Base-by-base conservation (phyloP, 2,113 vertebrate species). In the Alligator mississippiensis region DNA sequence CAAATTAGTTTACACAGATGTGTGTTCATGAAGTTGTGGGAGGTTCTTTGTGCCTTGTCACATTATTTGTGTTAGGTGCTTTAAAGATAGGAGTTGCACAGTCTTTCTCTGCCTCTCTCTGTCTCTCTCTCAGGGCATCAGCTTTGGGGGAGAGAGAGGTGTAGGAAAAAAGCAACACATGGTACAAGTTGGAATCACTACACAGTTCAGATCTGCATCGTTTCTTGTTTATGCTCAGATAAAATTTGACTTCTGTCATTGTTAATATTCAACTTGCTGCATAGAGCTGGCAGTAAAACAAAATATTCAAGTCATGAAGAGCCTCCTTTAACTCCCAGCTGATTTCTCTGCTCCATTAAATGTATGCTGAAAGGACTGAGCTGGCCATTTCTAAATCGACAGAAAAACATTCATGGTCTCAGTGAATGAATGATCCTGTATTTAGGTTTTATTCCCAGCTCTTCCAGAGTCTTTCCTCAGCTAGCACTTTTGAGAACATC, bases 241-340 rank as follows among this genome's bases (percentile, higher is more conserved):
- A 90, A 93, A 92, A 84, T 92, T 90, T 64, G 38, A 34, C 87
- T 96, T 94, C 57, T 89, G 22, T 28, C 38, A 66, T 16, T 84
- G 85, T 85, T 93, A 64, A 75, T 84, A 63, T 76, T 93, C 55
- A 89, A 64, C 58, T 1, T 1, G 6, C 21, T 54, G 38, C 85
- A 66, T 82, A 88, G 92, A 94, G 54, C 72, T 25, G 84, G 24
- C 14, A 59, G 70, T 72, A 30, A 68, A 91, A 79, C 60, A 85
- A 72, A 90, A 9, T 27, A 79, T n/a, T 64, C 0, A 11, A 85
- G 22, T 78, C 57, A 30, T 6, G 70, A 90, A 78, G 59, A 63
- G 18, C 77, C 16, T 68, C 24, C 64, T 85, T 82, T 93, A 83
- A 84, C 17, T 59, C 19, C 28, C n/a, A 27, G 57, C 70, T 88